These are phyloP conservation scores for Styela clava DNA, from an alignment of 23 tunicate species.

Conservation along the genomic window DNA sequence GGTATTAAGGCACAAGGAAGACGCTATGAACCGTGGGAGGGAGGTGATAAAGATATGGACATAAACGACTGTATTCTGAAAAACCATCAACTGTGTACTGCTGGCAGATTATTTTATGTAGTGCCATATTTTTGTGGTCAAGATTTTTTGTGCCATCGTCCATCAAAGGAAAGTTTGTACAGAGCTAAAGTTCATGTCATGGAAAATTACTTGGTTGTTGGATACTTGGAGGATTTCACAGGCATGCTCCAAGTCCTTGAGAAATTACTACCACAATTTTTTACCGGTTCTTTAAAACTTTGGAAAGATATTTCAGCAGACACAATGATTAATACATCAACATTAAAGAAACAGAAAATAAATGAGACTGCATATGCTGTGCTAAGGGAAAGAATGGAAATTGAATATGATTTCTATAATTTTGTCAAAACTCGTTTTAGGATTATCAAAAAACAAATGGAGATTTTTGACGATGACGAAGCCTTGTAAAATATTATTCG, in stretches of 20 bases:
- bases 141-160: conserved; percentile 49
- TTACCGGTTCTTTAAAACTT: conserved; percentile 42
- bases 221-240: conserved; percentile 87
- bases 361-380: conserved; percentile 35
- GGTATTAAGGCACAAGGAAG: conserved; percentile 26
- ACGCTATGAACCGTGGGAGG: conserved; percentile 21
- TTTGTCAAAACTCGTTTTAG: conserved; percentile 39
- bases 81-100: conserved; percentile 60
- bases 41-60: conserved; percentile 39
- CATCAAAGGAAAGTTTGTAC: conserved; percentile 46
- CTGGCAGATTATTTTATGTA: conserved; percentile 67
- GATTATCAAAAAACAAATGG: conserved; percentile 6
- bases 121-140: conserved; percentile 98
- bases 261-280: conserved; percentile 65
- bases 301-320: conserved; percentile 37
- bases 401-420: conserved; percentile 83
- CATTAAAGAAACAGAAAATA: conserved; percentile 38
- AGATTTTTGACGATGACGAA: neutral
- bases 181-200: conserved; percentile 79
- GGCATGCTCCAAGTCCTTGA: conserved; percentile 74
- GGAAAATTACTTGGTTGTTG: conserved; percentile 74
- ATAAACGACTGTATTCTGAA: conserved; percentile 80
- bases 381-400: conserved; percentile 38
- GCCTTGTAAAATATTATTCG: too few relatives aligned
- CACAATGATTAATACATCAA: conserved; percentile 34